Percentiles rank a stretch among this genome's conserved stretches.
Conservation (phyloP, 2,113 vertebrate species). For the Lepisosteus osseus region DNA sequence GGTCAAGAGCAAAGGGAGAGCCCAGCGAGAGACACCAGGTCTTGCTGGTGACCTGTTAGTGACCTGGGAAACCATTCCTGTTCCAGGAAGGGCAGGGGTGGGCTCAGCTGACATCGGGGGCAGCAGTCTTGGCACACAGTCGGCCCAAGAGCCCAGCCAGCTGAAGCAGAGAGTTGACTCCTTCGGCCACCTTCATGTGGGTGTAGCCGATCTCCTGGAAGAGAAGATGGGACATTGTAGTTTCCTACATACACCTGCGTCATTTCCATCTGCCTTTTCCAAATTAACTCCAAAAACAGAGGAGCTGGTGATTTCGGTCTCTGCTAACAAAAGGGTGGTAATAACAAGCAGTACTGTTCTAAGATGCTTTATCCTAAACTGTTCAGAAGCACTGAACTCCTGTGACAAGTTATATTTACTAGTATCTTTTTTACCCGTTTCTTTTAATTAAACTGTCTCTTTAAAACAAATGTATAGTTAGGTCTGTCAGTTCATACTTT, state of each 20-base stretch:
- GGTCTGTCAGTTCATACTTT: too few relatives aligned
- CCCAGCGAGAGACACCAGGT: too few relatives aligned
- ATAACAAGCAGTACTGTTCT: too few relatives aligned
- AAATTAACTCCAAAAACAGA: too few relatives aligned
- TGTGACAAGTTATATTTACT: neutral
- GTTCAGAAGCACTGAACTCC: neutral
- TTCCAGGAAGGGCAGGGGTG: neutral
- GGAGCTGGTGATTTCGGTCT: too few relatives aligned
- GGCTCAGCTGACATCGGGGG: constrained; percentile 71
- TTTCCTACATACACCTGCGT: neutral
- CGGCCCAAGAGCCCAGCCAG: constrained; percentile 88
- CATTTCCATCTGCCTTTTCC: too few relatives aligned
- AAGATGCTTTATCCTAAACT: neutral
- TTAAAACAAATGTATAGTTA: too few relatives aligned
- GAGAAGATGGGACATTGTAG: neutral
- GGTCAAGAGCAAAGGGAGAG: too few relatives aligned
- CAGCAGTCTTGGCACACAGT: constrained; percentile 83
- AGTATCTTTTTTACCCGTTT: too few relatives aligned
- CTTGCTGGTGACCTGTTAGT: too few relatives aligned
- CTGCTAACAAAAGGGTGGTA: neutral
- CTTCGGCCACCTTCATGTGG: constrained; percentile 88
- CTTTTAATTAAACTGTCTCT: too few relatives aligned
- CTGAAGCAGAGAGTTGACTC: constrained; percentile 90
- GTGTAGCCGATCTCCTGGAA: constrained; percentile 93
- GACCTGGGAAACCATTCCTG: too few relatives aligned